phyloP scores from a whole-genome alignment of 1,140 invertebrate species.

The Eufriesea mexicana region DNA sequence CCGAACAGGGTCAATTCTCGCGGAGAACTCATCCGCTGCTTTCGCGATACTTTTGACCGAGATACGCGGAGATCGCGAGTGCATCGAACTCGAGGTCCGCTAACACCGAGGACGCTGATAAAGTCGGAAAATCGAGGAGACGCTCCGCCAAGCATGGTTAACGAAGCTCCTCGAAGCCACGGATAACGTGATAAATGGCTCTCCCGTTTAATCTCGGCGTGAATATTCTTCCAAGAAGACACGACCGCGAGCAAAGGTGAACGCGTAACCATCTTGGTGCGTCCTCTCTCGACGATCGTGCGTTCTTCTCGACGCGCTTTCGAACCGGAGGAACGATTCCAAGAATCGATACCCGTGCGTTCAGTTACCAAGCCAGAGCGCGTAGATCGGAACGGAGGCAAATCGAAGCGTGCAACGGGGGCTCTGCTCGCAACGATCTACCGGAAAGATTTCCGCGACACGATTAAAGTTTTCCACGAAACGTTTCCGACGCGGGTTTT shows the following conservation, averaged over 20 bases:
- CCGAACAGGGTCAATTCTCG: not conserved
- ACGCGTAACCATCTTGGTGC: not conserved
- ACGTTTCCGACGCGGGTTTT: constrained; percentile 47
- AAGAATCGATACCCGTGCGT: not conserved
- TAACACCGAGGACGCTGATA: not conserved
- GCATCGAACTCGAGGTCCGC: not conserved
- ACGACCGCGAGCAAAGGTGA: not conserved
- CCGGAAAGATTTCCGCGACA: not conserved
- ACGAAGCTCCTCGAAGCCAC: not conserved
- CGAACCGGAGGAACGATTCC: not conserved
- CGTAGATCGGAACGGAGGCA: not conserved
- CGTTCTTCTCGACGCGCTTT: too few relatives aligned
- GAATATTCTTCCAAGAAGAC: not conserved
- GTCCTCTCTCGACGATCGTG: not conserved
- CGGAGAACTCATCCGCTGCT: too few relatives aligned
- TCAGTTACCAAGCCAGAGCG: not conserved
- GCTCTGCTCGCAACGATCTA: not conserved
- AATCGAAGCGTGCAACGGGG: not conserved
- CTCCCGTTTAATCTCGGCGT: not conserved
- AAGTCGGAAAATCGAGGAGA: not conserved
- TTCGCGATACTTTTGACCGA: not conserved
- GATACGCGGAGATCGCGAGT: not conserved
- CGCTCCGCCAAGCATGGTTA: not conserved
- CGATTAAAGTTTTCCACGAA: constrained; percentile 35
- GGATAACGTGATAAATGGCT: not conserved